Conservation (phyloP, 1,140 invertebrate genomes). For the Aradophagus sp. region DNA sequence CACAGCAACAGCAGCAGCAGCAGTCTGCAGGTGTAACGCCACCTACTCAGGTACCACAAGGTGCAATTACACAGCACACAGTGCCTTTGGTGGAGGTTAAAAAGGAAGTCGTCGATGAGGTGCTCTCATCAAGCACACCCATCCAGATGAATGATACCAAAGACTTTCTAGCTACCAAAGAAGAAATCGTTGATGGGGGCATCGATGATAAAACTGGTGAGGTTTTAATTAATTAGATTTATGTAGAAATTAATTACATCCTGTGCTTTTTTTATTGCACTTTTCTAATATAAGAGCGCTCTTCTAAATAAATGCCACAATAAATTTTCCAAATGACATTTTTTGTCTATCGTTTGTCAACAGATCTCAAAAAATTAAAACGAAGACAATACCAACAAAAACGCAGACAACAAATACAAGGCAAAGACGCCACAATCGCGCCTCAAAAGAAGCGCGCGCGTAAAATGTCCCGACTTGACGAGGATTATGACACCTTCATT, state of each 20-base stretch:
- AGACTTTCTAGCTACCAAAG: conserved; percentile 75
- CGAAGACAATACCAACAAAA: conserved; percentile 89
- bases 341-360: too few species aligned
- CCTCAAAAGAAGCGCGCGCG: conserved; percentile 86
- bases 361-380: conserved; percentile 85
- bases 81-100: conserved; percentile 75
- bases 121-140: conserved; percentile 64
- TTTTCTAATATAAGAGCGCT: too few species aligned
- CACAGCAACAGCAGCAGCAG: too few species aligned
- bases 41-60: conserved; percentile 66
- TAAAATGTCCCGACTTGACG: conserved; percentile 89
- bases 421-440: conserved; percentile 76
- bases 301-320: too few species aligned
- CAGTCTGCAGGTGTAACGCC: conserved; percentile 51
- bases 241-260: too few species aligned
- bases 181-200: conserved; percentile 69
- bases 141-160: conserved; percentile 72
- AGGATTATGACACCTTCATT: conserved; percentile 93
- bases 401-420: conserved; percentile 79
- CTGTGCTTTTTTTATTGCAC: too few species aligned
- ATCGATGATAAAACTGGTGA: conserved; percentile 73
- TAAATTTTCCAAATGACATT: too few species aligned
- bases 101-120: conserved; percentile 72
- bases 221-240: too few species aligned
- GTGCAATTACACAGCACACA: conserved; percentile 66